These are phyloP conservation scores for Dendronephthya gigantea DNA, from an alignment of 64 coral and sea anemone species.

Conservation along the genomic window DNA sequence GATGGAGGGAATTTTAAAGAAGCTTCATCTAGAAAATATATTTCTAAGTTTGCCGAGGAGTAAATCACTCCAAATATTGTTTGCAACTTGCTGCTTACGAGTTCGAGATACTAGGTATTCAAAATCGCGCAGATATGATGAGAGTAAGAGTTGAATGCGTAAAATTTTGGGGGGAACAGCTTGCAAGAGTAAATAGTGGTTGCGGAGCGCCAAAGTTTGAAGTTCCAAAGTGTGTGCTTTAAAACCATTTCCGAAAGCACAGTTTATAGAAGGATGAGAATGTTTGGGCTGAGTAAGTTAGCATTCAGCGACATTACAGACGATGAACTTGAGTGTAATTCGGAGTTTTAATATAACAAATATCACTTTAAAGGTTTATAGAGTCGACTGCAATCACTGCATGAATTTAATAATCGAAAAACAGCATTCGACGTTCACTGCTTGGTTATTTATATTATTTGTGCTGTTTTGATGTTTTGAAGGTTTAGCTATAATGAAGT, in stretches of 20 bases:
- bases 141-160: not conserved
- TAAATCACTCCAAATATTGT: not conserved
- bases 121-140: not conserved
- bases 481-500: no score
- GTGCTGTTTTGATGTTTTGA: no score
- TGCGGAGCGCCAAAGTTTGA: not conserved
- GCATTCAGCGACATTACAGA: not conserved
- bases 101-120: not conserved
- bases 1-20: not conserved
- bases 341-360: no score
- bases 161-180: not conserved
- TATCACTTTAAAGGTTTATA: no score
- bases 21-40: not conserved
- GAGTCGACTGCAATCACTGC: no score
- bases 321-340: no score
- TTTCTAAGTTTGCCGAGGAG: not conserved
- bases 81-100: not conserved
- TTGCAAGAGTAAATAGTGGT: not conserved
- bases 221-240: not conserved
- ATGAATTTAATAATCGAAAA: no score
- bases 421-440: no score
- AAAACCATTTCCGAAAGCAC: constrained; percentile 30
- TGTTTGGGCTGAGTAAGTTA: not conserved
- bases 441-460: no score
- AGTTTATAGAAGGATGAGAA: constrained; percentile 40